Conservation (phyloP, 2,113 vertebrate species). For the Passer domesticus region DNA sequence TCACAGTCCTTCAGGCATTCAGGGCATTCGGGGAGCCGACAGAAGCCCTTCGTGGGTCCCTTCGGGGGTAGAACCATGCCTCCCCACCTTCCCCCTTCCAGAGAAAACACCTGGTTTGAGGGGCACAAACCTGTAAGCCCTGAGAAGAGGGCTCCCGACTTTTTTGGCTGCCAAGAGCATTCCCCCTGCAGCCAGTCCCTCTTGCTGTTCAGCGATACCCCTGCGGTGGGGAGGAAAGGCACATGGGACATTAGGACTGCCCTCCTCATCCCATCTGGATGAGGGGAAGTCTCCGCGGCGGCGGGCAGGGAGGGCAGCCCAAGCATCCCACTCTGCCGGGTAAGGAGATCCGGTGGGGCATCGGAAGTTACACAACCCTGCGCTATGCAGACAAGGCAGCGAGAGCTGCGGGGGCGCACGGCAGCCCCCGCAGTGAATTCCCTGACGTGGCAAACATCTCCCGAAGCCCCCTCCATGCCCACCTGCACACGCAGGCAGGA, state of each 20-base stretch:
- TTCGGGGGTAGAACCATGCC: rapidly evolving
- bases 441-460: constrained; percentile 66
- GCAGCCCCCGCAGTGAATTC: constrained; percentile 54
- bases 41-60: not conserved
- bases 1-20: not conserved
- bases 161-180: not conserved
- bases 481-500: constrained; percentile 58
- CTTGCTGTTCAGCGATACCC: rapidly evolving
- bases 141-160: rapidly evolving
- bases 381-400: constrained; percentile 5
- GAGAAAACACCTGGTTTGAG: not conserved
- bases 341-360: constrained; percentile 23
- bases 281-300: not conserved
- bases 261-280: not conserved
- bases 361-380: constrained; percentile 55
- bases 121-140: not conserved
- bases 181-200: not conserved
- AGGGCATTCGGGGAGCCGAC: not conserved
- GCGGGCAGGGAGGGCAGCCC: not conserved
- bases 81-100: not conserved
- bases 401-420: not conserved
- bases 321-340: not conserved
- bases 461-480: constrained; percentile 57
- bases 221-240: not conserved
- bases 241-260: not conserved